A percentile compares a stretch with the other conserved stretches of the same genome.
These are phyloP conservation scores for Macrophya annulata DNA, from an alignment of 2,888 invertebrate genomes.

Conservation along the genomic window DNA sequence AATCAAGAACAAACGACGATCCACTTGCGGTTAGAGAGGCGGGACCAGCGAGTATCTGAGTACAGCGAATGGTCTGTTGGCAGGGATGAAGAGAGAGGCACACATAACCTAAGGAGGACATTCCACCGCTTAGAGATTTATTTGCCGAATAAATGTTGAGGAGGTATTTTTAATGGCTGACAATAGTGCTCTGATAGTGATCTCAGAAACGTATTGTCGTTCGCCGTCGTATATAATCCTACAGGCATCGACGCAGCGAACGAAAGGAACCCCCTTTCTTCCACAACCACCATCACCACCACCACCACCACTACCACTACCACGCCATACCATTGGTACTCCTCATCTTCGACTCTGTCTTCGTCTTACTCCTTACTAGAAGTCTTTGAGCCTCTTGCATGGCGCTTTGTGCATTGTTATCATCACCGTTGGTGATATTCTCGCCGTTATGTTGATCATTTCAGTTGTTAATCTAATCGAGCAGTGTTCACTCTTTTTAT, in stretches of 20 bases:
- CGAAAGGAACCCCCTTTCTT: conserved; percentile 45
- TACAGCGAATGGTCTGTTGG: conserved; percentile 36
- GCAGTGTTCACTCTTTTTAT: background rate
- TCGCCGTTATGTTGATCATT: conserved; percentile 1
- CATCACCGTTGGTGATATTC: conserved; percentile 30
- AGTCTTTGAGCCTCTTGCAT: conserved; percentile 39
- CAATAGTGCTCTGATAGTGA: conserved; percentile 72
- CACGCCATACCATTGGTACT: background rate
- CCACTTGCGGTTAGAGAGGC: conserved; percentile 53
- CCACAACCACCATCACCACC: background rate
- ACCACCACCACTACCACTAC: background rate
- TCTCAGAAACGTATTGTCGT: conserved; percentile 73
- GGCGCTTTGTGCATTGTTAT: conserved; percentile 51
- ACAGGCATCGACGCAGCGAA: conserved; percentile 58
- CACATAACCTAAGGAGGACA: conserved; percentile 52
- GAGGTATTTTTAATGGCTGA: conserved; percentile 74
- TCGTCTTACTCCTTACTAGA: conserved; percentile 56
- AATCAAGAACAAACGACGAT: conserved; percentile 54
- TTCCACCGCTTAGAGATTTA: conserved; percentile 68
- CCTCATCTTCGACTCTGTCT: conserved; percentile 42
- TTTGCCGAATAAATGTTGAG: conserved; percentile 73
- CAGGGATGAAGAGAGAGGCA: conserved; percentile 24
- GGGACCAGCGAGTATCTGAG: conserved; percentile 50
- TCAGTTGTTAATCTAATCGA: background rate
- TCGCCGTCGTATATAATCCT: conserved; percentile 72